A percentile compares a stretch with the other conserved stretches of the same genome.
Evolutionary conservation across 2,797 vertebrate species (phyloP).

Genomic region (Anguilla pacifica): DNA sequence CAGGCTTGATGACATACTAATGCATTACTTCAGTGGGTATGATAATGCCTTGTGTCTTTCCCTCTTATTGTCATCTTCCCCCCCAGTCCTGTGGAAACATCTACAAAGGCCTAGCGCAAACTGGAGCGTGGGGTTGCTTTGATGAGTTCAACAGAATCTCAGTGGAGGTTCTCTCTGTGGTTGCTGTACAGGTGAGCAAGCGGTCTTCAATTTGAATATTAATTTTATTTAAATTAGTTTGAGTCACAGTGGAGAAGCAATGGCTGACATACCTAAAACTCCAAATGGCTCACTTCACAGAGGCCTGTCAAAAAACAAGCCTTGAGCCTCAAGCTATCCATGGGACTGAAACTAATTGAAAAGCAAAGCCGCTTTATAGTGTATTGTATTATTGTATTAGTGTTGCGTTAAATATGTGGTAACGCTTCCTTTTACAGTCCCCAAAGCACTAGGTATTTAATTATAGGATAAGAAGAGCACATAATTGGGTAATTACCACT

Average conservation of each 20-base stretch:
- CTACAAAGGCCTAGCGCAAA: conserved; percentile 96
- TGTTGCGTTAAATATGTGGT: not conserved
- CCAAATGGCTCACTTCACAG: not conserved
- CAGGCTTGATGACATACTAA: not conserved
- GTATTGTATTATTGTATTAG: not conserved
- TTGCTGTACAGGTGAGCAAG: conserved; percentile 89
- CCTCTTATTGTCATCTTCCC: conserved; percentile 36
- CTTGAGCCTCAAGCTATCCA: not conserved
- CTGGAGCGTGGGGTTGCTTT: conserved; percentile 96
- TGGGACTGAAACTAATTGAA: not conserved
- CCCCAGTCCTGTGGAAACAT: conserved; percentile 93
- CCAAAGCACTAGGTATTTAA: not conserved
- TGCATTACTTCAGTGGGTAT: not conserved
- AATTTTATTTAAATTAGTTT: not conserved
- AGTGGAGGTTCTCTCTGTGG: conserved; percentile 94
- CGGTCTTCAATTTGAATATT: not conserved
- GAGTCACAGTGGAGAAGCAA: not conserved
- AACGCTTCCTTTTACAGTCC: not conserved
- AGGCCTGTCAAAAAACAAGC: not conserved
- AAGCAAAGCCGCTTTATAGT: not conserved
- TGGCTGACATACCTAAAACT: not conserved
- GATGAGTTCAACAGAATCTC: conserved; percentile 98
- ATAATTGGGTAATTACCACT: not conserved
- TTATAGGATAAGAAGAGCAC: not conserved
- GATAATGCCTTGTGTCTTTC: conserved; percentile 33